phyloP scores from a whole-genome alignment of 1,140 invertebrate genomes.

The Dinoponera quadriceps region DNA sequence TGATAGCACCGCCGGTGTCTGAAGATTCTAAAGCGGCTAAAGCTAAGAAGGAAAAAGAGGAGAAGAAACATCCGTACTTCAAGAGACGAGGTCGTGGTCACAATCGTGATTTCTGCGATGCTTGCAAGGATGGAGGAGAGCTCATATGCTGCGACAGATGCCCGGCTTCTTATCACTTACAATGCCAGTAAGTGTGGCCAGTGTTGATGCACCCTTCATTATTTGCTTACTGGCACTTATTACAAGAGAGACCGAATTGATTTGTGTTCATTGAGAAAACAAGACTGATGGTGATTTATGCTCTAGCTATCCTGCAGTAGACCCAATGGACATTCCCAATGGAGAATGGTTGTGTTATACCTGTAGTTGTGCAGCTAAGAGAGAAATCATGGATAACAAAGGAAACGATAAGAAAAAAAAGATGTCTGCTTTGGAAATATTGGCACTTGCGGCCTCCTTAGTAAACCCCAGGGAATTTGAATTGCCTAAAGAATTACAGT shows the following conservation, averaged over 20 bases:
- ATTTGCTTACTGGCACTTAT: neutral
- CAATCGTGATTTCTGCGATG: constrained; percentile 97
- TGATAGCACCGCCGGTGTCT: constrained; percentile 94
- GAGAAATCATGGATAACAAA: constrained; percentile 73
- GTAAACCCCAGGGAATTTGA: constrained; percentile 96
- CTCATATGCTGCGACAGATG: constrained; percentile 98
- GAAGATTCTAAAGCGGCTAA: constrained; percentile 88
- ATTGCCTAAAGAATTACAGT: constrained; percentile 91
- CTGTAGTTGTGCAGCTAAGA: constrained; percentile 87
- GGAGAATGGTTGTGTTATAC: constrained; percentile 96
- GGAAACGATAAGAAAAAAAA: constrained; percentile 82
- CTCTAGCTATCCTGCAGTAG: constrained; percentile 94
- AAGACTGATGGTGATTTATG: constrained; percentile 16
- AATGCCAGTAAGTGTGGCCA: constrained; percentile 93
- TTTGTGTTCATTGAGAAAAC: neutral
- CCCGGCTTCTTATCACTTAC: constrained; percentile 97
- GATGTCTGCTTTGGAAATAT: constrained; percentile 89
- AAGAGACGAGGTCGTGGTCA: constrained; percentile 94
- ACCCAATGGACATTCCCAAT: constrained; percentile 94
- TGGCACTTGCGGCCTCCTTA: constrained; percentile 92
- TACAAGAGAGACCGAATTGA: constrained; percentile 2
- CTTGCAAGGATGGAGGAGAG: constrained; percentile 96
- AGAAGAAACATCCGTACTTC: constrained; percentile 92
- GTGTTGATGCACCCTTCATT: neutral
- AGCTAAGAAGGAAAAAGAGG: constrained; percentile 88